Evolutionary conservation across 2,113 vertebrate genomes (phyloP), one percentile per base, ranked within the genome.

Genomic region (Nycticebus coucang): DNA sequence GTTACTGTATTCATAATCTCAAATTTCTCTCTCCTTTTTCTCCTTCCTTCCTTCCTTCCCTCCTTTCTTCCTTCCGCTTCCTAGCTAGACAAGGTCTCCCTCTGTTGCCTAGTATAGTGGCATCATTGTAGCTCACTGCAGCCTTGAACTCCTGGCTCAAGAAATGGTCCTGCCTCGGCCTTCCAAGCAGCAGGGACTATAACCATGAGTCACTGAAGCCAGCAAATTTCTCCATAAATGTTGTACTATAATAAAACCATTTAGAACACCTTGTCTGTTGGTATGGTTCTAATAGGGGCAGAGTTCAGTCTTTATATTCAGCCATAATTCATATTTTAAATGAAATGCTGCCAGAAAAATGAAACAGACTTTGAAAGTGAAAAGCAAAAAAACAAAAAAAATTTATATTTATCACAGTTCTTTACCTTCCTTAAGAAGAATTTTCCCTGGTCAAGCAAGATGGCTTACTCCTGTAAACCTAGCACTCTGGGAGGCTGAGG

Each of bases 391-490:
- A 26, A 59, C n/a, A 24, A 83, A 60, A 71, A 60, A 22, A 2
- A 2, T 33, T 66, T 74, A 10, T 7, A 15, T 81, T 88, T 68
- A 57, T 83, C 30, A 72, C 28, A 82, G 59, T 94, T 69, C 28
- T n/a, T 93, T 82, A 91, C 74, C 60, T 93, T 96, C 79, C 21
- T 62, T 62, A 33, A 60, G 59, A 95, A 96, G 60, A 95, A 77
- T 89, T 94, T 87, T 91, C 91, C 89, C 45, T 57, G 41, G 75
- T 10, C 45, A 50, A 50, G 45, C 45, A 50, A 9, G 45, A 50
- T 50, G 45, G 45, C 45, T 50, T 10, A 50, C 45, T 2, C 45
- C 45, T 50, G 10, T 50, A 50, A 50, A 50, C 45, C 45, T 50
- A 50, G 45, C 45, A 8, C 45, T 50, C 45, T 50, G 8, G 10